Evolutionary conservation across 53 echinoderm and acorn worm species (phyloP).

Genomic region (Holothuria scabra): DNA sequence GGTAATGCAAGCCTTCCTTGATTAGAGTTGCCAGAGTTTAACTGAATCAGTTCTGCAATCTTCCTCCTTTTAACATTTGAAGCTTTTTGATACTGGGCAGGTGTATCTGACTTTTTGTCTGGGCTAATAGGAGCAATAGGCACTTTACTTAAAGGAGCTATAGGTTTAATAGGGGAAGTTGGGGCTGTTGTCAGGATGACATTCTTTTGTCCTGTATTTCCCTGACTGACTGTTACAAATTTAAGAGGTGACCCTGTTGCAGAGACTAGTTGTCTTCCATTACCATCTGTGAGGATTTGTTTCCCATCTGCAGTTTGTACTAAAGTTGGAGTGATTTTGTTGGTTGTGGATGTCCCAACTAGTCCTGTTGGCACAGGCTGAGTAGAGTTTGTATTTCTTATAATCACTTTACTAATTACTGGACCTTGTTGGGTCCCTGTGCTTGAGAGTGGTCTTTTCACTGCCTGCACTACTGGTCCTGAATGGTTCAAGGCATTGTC

Average conservation of each 20-base stretch:
- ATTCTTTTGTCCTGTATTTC: constrained; percentile 64
- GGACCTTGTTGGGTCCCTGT: constrained; percentile 57
- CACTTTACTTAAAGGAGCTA: constrained; percentile 60
- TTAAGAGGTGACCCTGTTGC: constrained; percentile 86
- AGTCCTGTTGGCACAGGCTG: constrained; percentile 53
- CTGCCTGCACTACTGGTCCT: constrained; percentile 9
- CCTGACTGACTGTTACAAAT: constrained; percentile 84
- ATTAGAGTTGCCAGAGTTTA: constrained; percentile 30
- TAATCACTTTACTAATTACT: constrained; percentile 85
- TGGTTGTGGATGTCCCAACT: constrained; percentile 25
- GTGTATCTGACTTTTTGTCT: constrained; percentile 41
- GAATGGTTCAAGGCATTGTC: constrained; percentile 27
- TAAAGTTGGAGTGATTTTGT: constrained; percentile 57
- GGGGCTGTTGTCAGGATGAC: constrained; percentile 58
- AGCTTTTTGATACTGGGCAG: constrained; percentile 25
- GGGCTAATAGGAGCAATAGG: constrained; percentile 76
- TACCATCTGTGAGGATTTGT: constrained; percentile 55
- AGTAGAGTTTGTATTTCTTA: constrained; percentile 71
- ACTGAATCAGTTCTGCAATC: constrained; percentile 36
- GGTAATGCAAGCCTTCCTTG: constrained; percentile 35
- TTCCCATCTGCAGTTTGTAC: constrained; percentile 55
- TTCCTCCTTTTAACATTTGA: constrained; percentile 20
- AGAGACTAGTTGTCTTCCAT: constrained; percentile 56
- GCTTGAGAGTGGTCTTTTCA: constrained; percentile 36
- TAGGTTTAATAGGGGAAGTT: constrained; percentile 70